These are phyloP conservation scores for Odontamblyopus lacepedii DNA, from an alignment of 2,797 vertebrate genomes.

Conservation along the genomic window DNA sequence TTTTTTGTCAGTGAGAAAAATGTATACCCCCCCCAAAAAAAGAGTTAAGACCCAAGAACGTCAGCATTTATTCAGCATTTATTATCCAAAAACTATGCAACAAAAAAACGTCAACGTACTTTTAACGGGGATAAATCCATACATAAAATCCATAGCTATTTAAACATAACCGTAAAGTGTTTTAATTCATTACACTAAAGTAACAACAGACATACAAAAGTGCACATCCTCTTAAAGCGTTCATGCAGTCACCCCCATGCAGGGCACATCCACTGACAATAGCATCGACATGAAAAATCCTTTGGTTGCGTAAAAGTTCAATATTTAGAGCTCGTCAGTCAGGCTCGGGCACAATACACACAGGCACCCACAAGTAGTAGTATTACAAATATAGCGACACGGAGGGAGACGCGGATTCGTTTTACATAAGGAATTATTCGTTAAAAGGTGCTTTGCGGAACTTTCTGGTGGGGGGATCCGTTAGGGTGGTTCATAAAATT, in stretches of 20 bases:
- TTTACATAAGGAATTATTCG: background rate
- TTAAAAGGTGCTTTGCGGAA: background rate
- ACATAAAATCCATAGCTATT: background rate
- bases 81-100: background rate
- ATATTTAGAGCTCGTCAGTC: background rate
- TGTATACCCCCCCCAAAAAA: background rate
- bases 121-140: background rate
- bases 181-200: background rate
- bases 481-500: too few relatives aligned
- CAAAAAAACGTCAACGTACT: background rate
- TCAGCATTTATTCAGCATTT: constrained; percentile 6
- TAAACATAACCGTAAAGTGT: background rate
- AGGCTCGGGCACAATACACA: background rate
- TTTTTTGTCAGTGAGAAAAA: background rate
- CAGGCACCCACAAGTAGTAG: background rate
- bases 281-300: background rate
- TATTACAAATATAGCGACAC: background rate
- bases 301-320: constrained; percentile 6
- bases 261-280: constrained; percentile 1
- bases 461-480: too few relatives aligned
- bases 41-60: background rate
- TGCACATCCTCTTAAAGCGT: background rate
- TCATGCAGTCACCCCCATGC: constrained; percentile 6
- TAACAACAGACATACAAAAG: background rate
- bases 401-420: background rate